phyloP scores from a whole-genome alignment of 2,797 vertebrate genomes.

The Botia kubotai region DNA sequence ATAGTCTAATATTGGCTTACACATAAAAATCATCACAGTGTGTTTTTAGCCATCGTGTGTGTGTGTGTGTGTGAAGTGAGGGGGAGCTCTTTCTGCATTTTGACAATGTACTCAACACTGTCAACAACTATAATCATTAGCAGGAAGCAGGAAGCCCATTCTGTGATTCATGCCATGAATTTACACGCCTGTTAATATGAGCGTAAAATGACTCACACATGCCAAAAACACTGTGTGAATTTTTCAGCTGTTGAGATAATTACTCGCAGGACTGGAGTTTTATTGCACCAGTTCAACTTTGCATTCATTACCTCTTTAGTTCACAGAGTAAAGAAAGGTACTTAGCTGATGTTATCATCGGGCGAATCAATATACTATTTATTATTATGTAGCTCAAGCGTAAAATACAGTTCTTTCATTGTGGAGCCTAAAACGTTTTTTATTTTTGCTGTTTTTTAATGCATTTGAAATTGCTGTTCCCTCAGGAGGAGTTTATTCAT shows the following conservation, averaged over 20 bases:
- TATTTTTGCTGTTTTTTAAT: constrained; percentile 19
- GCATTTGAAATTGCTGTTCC: constrained; percentile 45
- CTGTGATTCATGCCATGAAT: constrained; percentile 65
- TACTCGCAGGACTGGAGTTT: constrained; percentile 65
- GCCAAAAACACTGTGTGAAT: constrained; percentile 66
- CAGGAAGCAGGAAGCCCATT: constrained; percentile 69
- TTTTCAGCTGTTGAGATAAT: constrained; percentile 69
- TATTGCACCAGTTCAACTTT: constrained; percentile 35
- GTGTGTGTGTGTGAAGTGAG: background rate
- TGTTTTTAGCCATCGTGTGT: constrained; percentile 58
- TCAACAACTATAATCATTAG: constrained; percentile 66
- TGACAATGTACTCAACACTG: constrained; percentile 29
- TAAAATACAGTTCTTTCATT: constrained; percentile 25
- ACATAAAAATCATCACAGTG: constrained; percentile 55
- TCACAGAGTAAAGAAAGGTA: constrained; percentile 35
- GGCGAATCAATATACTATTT: constrained; percentile 71
- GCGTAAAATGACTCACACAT: constrained; percentile 71
- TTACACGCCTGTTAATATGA: constrained; percentile 69
- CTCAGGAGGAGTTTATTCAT: background rate
- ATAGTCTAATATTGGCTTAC: constrained; percentile 3
- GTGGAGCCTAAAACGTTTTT: constrained; percentile 13
- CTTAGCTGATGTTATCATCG: constrained; percentile 69
- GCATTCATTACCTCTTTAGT: constrained; percentile 50
- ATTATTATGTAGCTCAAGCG: constrained; percentile 62
- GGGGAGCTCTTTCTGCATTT: constrained; percentile 8